Base-by-base conservation (phyloP, 2,888 invertebrate species). In the Candidula unifasciata region DNA sequence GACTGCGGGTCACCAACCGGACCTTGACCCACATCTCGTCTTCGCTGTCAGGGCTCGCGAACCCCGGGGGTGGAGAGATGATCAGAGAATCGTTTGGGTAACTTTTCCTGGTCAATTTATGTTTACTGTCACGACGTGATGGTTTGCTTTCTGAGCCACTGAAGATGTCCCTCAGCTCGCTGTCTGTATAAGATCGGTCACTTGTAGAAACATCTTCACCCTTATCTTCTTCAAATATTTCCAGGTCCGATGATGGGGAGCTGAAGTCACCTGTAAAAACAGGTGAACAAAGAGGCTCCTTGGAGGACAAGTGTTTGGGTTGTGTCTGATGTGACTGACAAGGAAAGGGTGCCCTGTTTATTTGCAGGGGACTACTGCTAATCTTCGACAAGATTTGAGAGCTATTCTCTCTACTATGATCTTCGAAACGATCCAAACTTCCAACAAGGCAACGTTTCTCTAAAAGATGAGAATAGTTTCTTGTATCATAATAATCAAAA, bases 51-150 rank as follows among this genome's bases (percentile, higher is more conserved):
- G 10, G 5, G 21, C 44, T n/a, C 30, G 30, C 79, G 37, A 79
- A 79, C 21, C 77, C 77, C 0, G 68, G 79, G 0, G 79, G 79
- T 10, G 79, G 79, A n/a, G 79, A 68, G 52, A 68, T 66, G 37
- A 79, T 66, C 10, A 79, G 16, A 24, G 66, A 33, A 30, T 79
- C 66, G 68, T 44, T 79, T 37, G 79, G 68, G 37, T 79, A 79
- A 68, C 66, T 66, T 35, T 64, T 78, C 37, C 60, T 78, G 24
- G 78, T 60, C 60, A 57, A 35, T 24, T 33, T 52, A 54, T 54
- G 30, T 10, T 5, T 52, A 52, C 18, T 27, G 18, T 6, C 54
- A 30, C 35, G 0, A 18, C 44, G 6, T 44, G 33, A 21, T 3
- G 6, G 1, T 33, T 24, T 77, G 30, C 16, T 27, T 30, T 5